Evolutionary conservation across 2,797 vertebrate genomes (phyloP).

Genomic region (Rhyacichthys aspro): DNA sequence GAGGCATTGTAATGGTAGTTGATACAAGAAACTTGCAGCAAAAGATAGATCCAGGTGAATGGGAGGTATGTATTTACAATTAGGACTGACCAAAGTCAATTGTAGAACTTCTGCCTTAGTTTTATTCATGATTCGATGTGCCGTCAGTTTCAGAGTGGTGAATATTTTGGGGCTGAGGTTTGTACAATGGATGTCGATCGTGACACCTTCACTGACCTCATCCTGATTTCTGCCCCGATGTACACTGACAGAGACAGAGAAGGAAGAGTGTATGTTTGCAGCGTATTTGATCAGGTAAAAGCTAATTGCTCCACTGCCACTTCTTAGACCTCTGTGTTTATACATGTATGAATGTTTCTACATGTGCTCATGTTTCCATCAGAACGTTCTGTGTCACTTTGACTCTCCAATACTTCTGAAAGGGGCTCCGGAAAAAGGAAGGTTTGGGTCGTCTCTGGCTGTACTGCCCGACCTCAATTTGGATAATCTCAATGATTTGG

Average conservation of each 20-base stretch:
- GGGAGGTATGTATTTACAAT: conserved; percentile 48
- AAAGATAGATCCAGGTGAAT: conserved; percentile 33
- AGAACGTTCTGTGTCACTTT: conserved; percentile 50
- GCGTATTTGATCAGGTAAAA: conserved; percentile 46
- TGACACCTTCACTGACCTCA: conserved; percentile 64
- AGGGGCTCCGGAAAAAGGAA: conserved; percentile 60
- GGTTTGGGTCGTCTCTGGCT: conserved; percentile 80
- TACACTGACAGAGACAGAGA: conserved; percentile 62
- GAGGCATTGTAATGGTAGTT: conserved; percentile 61
- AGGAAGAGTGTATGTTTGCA: conserved; percentile 77
- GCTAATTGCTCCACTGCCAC: neutral
- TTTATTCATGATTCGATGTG: neutral
- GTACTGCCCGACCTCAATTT: conserved; percentile 74
- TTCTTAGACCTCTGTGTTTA: fast-evolving
- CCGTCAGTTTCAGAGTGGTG: conserved; percentile 79
- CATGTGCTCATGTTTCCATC: conserved; percentile 7
- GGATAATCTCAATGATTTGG: conserved; percentile 76
- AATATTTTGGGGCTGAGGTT: conserved; percentile 87
- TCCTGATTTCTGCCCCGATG: conserved; percentile 86
- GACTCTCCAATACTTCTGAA: conserved; percentile 42
- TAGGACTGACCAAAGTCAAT: neutral
- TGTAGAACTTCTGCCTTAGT: neutral
- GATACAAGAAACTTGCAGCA: fast-evolving
- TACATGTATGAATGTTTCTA: neutral
- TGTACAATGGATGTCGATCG: conserved; percentile 77